phyloP scores from a whole-genome alignment of 2,113 vertebrate genomes.

The Myotis davidii region DNA sequence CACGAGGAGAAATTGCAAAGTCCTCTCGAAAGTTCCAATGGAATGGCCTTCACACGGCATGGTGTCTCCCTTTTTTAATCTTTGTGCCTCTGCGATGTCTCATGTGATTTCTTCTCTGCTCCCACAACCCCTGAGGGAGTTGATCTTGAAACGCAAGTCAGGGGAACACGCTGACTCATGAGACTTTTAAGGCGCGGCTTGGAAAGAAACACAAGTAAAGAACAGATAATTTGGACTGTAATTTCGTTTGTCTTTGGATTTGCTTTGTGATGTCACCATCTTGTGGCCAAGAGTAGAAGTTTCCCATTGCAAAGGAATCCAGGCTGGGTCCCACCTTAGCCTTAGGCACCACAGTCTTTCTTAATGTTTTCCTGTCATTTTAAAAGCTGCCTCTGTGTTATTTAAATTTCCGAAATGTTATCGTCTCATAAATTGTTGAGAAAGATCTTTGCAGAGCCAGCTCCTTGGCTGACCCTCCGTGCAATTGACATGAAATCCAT shows the following conservation, averaged over 20 bases:
- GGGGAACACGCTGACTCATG: neutral
- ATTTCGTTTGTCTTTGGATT: neutral
- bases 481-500: neutral
- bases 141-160: neutral
- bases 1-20: no score
- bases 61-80: no score
- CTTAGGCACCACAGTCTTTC: neutral
- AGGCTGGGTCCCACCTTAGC: neutral
- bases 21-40: no score
- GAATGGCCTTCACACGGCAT: no score
- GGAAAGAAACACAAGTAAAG: neutral
- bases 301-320: neutral
- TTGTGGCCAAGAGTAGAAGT: slow-evolving; percentile 41
- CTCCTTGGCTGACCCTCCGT: neutral
- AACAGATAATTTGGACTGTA: neutral
- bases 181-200: neutral
- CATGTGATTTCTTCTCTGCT: no score
- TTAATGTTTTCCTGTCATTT: neutral
- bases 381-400: neutral
- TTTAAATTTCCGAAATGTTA: neutral
- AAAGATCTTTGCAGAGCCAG: neutral
- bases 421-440: neutral
- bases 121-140: neutral
- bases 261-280: slow-evolving; percentile 62
- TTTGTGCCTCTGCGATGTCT: no score